Evolutionary conservation across 1,140 invertebrate species (phyloP).

Genomic region (Aphelenchoides avenae): DNA sequence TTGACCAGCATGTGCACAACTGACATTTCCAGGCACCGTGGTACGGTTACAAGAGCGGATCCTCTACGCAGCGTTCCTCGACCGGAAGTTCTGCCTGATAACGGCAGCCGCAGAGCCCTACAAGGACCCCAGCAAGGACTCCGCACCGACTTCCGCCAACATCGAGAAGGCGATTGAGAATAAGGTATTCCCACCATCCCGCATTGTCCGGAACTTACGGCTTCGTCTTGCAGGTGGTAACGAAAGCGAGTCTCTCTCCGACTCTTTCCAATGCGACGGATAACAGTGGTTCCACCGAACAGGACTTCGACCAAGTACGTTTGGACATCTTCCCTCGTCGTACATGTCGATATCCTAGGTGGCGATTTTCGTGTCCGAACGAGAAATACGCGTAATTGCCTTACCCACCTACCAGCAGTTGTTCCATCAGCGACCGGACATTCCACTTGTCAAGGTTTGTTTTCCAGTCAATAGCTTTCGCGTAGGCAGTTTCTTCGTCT

Average conservation of each 20-base stretch:
- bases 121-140: conserved; percentile 41
- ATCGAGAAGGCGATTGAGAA: conserved; percentile 36
- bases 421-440: conserved; percentile 41
- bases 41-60: conserved; percentile 43
- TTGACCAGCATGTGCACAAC: not conserved
- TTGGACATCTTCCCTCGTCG: conserved; percentile 1
- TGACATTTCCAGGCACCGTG: conserved; percentile 44
- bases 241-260: conserved; percentile 52
- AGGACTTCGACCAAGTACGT: conserved; percentile 37
- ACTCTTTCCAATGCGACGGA: conserved; percentile 20
- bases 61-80: conserved; percentile 45
- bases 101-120: conserved; percentile 40
- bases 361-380: conserved; percentile 51
- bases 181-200: conserved; percentile 12
- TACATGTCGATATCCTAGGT: conserved; percentile 25
- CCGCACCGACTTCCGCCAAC: conserved; percentile 39
- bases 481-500: conserved; percentile 6
- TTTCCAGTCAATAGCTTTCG: not conserved
- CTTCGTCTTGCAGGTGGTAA: conserved; percentile 29
- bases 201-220: too few species aligned
- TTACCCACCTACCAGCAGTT: conserved; percentile 51
- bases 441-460: conserved; percentile 49
- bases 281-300: conserved; percentile 16
- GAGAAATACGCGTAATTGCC: conserved; percentile 47
- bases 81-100: conserved; percentile 48